phyloP scores from a whole-genome alignment of 2,113 vertebrate genomes.

The Panurus biarmicus region DNA sequence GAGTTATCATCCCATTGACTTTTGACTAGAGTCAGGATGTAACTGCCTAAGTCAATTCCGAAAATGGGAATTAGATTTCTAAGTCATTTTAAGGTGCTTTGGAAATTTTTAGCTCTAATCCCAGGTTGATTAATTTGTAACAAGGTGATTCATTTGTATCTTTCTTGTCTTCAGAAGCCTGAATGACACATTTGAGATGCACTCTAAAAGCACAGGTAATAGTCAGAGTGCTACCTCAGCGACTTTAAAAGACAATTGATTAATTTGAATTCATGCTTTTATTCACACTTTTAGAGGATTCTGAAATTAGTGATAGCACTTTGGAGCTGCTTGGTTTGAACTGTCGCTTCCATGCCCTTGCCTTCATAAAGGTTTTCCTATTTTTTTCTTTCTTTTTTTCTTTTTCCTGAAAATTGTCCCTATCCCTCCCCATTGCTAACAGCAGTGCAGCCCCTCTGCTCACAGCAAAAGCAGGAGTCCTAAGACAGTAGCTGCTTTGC shows the following conservation, averaged over 20 bases:
- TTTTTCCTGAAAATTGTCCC: neutral
- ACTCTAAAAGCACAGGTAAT: slow-evolving; percentile 57
- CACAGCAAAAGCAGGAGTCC: neutral
- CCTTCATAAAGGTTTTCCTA: neutral
- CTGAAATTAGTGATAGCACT: neutral
- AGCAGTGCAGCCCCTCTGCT: neutral
- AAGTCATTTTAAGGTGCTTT: slow-evolving; percentile 55
- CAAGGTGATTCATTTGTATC: slow-evolving; percentile 42
- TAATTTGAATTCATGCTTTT: slow-evolving; percentile 58
- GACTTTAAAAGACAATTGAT: slow-evolving; percentile 50
- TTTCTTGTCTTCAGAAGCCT: slow-evolving; percentile 35
- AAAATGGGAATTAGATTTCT: slow-evolving; percentile 53
- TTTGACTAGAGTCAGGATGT: slow-evolving; percentile 24
- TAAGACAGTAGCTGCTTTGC: neutral
- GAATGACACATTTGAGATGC: slow-evolving; percentile 45
- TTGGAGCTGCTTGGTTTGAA: slow-evolving; percentile 12
- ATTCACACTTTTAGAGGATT: neutral
- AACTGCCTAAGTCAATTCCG: slow-evolving; percentile 40
- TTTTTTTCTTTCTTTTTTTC: no score
- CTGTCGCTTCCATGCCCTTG: neutral
- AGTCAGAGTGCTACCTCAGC: slow-evolving; percentile 49
- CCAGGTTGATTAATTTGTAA: slow-evolving; percentile 49
- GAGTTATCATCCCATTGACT: slow-evolving; percentile 39
- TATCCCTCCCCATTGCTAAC: neutral
- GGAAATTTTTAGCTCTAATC: slow-evolving; percentile 48